These are phyloP conservation scores for Sphaeramia orbicularis DNA, from an alignment of 2,797 vertebrate species.

Conservation along the genomic window DNA sequence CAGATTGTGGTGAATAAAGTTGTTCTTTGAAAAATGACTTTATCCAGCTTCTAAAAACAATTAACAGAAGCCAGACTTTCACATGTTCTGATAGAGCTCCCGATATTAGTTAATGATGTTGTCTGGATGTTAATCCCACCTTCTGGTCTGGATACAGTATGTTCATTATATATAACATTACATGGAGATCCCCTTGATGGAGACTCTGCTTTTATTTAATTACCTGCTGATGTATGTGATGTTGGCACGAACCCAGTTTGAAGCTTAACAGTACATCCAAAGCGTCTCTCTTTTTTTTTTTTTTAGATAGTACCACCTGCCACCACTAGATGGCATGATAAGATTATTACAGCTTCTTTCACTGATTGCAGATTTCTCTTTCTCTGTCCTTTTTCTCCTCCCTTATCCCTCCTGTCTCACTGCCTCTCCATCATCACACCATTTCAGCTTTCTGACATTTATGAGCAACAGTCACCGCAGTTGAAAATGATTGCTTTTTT, in stretches of 20 bases:
- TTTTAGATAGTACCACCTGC: neutral
- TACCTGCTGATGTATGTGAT: slow-evolving; percentile 19
- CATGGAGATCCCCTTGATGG: neutral
- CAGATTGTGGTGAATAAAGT: slow-evolving; percentile 43
- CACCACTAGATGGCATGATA: slow-evolving; percentile 81
- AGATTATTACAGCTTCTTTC: slow-evolving; percentile 53
- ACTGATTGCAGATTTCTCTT: neutral
- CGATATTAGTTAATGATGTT: neutral
- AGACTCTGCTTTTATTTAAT: neutral
- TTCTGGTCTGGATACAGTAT: no score
- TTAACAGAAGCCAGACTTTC: slow-evolving; percentile 33
- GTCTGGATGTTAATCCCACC: slow-evolving; percentile 11
- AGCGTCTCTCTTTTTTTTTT: neutral
- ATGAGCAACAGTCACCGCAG: slow-evolving; percentile 52
- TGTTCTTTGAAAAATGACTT: slow-evolving; percentile 59
- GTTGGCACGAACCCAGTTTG: slow-evolving; percentile 10
- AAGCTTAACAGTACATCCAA: neutral
- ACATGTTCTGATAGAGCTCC: slow-evolving; percentile 13
- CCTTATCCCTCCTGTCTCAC: neutral
- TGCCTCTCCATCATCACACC: slow-evolving; percentile 36
- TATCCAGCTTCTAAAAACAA: slow-evolving; percentile 40
- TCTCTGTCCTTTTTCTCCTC: neutral
- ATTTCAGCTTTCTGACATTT: slow-evolving; percentile 60
- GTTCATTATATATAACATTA: no score
- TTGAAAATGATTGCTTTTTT: slow-evolving; percentile 48